Conservation (phyloP, 2,888 invertebrate genomes). For the Alviniconcha strummeri region DNA sequence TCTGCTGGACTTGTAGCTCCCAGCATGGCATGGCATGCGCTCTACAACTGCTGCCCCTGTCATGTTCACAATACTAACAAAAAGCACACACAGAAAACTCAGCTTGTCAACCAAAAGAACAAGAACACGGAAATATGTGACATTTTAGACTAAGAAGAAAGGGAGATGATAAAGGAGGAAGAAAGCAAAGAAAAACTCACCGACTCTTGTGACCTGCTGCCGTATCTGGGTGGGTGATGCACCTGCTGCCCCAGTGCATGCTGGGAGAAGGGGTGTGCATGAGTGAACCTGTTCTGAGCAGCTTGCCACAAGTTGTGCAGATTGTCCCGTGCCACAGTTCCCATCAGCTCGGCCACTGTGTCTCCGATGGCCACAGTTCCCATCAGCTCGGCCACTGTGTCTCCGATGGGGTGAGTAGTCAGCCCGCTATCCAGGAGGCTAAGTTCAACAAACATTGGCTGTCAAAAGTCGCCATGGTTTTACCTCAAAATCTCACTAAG, state of each 20-base stretch:
- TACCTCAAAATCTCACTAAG: too few species aligned
- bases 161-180: not conserved
- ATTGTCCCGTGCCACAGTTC: slow-evolving; percentile 19
- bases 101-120: too few species aligned
- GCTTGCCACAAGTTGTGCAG: slow-evolving; percentile 25
- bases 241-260: too few species aligned
- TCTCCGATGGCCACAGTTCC: slow-evolving; percentile 9
- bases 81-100: too few species aligned
- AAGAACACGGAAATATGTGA: too few species aligned
- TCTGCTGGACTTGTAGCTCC: too few species aligned
- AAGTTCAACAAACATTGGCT: too few species aligned
- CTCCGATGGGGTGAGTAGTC: not conserved
- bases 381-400: slow-evolving; percentile 24
- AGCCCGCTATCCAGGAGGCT: slow-evolving; percentile 12
- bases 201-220: not conserved
- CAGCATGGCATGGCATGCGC: too few species aligned
- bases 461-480: too few species aligned
- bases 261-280: slow-evolving; percentile 9
- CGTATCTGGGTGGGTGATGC: not conserved
- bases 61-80: too few species aligned
- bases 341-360: slow-evolving; percentile 30
- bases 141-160: not conserved
- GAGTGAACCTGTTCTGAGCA: slow-evolving; percentile 7
- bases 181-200: not conserved
- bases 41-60: too few species aligned